phyloP scores from a whole-genome alignment of 2,888 invertebrate species.

The Strigamia transsilvanica region DNA sequence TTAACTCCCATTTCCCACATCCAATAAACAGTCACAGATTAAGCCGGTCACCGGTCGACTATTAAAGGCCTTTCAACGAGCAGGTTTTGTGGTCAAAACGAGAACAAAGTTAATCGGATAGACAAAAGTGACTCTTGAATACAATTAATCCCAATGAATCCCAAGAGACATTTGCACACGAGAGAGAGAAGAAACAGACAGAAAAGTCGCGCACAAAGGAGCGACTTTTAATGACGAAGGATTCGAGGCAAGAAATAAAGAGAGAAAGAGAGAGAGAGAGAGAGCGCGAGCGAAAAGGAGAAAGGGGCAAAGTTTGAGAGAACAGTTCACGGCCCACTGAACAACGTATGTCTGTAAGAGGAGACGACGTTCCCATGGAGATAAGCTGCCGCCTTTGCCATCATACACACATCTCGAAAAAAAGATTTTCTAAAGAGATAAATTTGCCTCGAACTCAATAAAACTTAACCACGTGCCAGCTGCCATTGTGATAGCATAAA shows the following conservation, averaged over 20 bases:
- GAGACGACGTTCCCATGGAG: constrained; percentile 20
- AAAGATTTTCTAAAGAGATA: constrained; percentile 25
- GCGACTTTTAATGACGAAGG: constrained; percentile 22
- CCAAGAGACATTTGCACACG: constrained; percentile 18
- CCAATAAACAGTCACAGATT: constrained; percentile 21
- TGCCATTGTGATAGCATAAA: constrained; percentile 31
- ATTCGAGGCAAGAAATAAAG: not conserved
- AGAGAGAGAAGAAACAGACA: not conserved
- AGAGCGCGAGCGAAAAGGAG: too few species aligned
- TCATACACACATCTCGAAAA: constrained; percentile 13
- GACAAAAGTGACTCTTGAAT: constrained; percentile 39
- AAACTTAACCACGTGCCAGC: constrained; percentile 33
- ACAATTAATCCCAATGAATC: constrained; percentile 42
- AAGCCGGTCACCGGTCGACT: constrained; percentile 34
- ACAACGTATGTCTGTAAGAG: constrained; percentile 8
- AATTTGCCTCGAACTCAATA: constrained; percentile 42
- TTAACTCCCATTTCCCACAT: constrained; percentile 4
- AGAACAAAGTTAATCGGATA: constrained; percentile 35
- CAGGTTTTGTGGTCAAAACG: constrained; percentile 38
- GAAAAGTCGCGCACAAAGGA: not conserved
- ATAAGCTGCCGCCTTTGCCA: constrained; percentile 20
- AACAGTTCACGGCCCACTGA: constrained; percentile 14
- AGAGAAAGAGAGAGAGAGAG: too few species aligned
- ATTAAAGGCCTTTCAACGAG: constrained; percentile 34
- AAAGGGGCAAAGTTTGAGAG: not conserved